Evolutionary conservation across 1,140 invertebrate species (phyloP).

Genomic region (Ceratoteleas bidentatus): DNA sequence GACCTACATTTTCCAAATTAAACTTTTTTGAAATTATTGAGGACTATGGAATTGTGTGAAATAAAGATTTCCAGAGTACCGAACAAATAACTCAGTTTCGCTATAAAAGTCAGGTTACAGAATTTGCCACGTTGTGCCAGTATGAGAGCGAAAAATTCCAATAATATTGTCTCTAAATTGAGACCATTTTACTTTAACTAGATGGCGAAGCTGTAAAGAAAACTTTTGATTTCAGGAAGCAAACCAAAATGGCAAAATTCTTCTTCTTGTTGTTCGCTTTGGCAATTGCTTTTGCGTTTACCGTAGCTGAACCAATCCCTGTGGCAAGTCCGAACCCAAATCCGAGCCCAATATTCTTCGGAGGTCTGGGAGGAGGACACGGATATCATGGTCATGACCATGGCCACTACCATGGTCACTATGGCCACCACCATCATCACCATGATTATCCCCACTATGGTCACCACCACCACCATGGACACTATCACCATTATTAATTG

Average conservation of each 20-base stretch:
- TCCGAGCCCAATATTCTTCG: conserved; percentile 15
- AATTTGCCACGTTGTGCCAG: no score
- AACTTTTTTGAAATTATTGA: no score
- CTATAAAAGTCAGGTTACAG: no score
- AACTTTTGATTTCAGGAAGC: background rate
- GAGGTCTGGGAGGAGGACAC: conserved; percentile 6
- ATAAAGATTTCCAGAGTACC: no score
- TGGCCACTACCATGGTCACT: background rate
- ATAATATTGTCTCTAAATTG: no score
- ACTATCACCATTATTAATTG: conserved; percentile 4
- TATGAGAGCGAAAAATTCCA: no score
- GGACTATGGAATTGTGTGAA: no score
- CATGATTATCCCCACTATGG: background rate
- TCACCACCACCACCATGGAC: conserved; percentile 12
- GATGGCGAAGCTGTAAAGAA: no score
- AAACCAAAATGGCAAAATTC: conserved; percentile 11
- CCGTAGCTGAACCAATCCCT: background rate
- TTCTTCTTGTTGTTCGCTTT: conserved; percentile 3
- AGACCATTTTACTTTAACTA: no score
- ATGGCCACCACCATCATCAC: background rate
- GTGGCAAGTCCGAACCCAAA: background rate
- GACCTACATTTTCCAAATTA: no score
- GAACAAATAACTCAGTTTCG: no score
- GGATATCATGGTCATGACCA: conserved; percentile 3
- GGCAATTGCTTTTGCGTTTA: conserved; percentile 3